Conservation (phyloP, 2,113 vertebrate species). For the Boulengeromyrus knoepffleri region DNA sequence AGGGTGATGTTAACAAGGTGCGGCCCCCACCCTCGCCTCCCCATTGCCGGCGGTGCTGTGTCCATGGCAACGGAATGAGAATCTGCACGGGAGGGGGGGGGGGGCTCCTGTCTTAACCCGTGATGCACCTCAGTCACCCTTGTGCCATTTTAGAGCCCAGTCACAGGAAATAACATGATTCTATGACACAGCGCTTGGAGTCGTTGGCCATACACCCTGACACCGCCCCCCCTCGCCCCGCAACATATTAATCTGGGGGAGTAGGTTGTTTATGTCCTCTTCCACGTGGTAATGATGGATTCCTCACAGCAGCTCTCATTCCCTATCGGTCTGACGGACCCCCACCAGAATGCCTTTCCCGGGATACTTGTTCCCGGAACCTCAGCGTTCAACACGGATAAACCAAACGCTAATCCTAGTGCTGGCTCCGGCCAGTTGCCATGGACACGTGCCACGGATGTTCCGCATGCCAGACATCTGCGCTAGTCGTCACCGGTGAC, state of each 20-base stretch:
- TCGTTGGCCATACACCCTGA: background rate
- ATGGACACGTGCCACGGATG: background rate
- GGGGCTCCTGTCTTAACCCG: slow-evolving; percentile 5
- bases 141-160: background rate
- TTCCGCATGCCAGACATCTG: background rate
- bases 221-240: background rate
- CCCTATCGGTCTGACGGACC: background rate
- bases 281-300: background rate
- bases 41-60: slow-evolving; percentile 8
- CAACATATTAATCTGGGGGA: background rate
- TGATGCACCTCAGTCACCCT: background rate
- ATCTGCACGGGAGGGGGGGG: background rate
- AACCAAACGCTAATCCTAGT: background rate
- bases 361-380: background rate
- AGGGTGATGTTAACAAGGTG: background rate
- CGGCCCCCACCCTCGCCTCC: background rate
- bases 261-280: background rate
- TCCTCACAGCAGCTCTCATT: background rate
- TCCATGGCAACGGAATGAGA: slow-evolving; percentile 22
- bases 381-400: background rate
- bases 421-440: background rate
- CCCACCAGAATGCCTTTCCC: background rate
- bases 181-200: background rate
- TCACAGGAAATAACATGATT: background rate
- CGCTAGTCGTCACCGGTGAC: background rate